Conservation (phyloP, 2,888 invertebrate species). For the Erebia aethiops region DNA sequence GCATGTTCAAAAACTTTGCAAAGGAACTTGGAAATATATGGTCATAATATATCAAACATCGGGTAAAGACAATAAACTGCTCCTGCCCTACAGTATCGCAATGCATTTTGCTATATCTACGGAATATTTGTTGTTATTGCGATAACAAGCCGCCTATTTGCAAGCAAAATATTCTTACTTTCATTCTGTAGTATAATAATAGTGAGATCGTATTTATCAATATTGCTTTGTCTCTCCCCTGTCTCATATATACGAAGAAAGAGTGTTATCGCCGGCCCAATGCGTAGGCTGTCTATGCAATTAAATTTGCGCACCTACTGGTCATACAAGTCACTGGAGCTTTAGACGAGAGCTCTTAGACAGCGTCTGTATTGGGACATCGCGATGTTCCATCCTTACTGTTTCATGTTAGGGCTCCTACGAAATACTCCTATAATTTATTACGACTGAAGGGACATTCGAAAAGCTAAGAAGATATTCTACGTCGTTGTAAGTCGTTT, state of each 20-base stretch:
- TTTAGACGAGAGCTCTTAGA: conserved; percentile 38
- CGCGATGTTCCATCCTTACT: conserved; percentile 33
- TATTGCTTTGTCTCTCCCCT: conserved; percentile 35
- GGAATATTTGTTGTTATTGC: conserved; percentile 30
- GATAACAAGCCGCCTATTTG: conserved; percentile 28
- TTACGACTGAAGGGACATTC: not conserved
- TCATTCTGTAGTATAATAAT: not conserved
- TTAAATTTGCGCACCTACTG: conserved; percentile 42
- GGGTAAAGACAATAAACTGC: conserved; percentile 3
- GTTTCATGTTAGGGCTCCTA: conserved; percentile 23
- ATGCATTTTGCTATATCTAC: conserved; percentile 6
- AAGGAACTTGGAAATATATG: conserved; percentile 2
- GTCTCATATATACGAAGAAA: conserved; percentile 36
- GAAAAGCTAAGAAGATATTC: not conserved
- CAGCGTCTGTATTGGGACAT: conserved; percentile 41
- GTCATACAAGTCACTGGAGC: conserved; percentile 44
- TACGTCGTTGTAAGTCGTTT: not conserved
- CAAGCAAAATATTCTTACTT: conserved; percentile 11
- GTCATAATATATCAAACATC: conserved; percentile 5
- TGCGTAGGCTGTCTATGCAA: conserved; percentile 46
- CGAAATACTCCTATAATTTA: conserved; percentile 3
- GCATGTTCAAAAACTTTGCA: not conserved
- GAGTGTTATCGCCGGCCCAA: conserved; percentile 40
- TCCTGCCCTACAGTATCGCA: not conserved
- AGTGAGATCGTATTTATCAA: conserved; percentile 16